Conservation (phyloP, 2,888 invertebrate genomes). For the Ypsolopha sequella region DNA sequence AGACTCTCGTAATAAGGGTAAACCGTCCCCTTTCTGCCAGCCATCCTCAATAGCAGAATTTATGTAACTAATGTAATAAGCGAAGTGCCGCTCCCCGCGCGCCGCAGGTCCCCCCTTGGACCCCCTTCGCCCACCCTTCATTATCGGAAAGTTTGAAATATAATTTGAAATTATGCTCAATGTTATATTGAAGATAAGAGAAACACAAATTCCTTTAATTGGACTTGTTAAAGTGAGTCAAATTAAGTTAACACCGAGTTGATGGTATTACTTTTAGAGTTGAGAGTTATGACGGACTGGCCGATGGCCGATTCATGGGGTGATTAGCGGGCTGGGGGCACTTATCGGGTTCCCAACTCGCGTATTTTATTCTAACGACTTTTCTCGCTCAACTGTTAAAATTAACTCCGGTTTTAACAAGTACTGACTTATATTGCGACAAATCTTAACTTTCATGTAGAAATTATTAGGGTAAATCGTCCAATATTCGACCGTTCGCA, state of each 20-base stretch:
- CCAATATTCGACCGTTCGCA: background rate
- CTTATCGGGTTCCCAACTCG: conserved; percentile 42
- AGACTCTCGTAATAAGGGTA: conserved; percentile 71
- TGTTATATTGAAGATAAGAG: conserved; percentile 72
- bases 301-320: conserved; percentile 39
- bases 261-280: conserved; percentile 70
- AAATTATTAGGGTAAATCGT: no score
- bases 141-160: conserved; percentile 72
- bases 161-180: conserved; percentile 72
- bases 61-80: conserved; percentile 72
- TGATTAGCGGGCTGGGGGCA: conserved; percentile 52
- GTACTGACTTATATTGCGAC: no score
- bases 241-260: conserved; percentile 71
- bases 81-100: conserved; percentile 52
- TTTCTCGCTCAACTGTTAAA: background rate
- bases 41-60: conserved; percentile 71
- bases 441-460: no score
- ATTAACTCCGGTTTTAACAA: background rate
- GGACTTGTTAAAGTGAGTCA: conserved; percentile 72
- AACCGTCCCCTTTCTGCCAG: conserved; percentile 70
- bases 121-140: conserved; percentile 58
- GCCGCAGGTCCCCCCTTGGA: conserved; percentile 17
- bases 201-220: conserved; percentile 72
- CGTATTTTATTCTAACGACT: conserved; percentile 33
- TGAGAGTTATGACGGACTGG: conserved; percentile 65